These are phyloP conservation scores for Bombus superbus DNA, from an alignment of 1,140 invertebrate genomes.

Conservation along the genomic window DNA sequence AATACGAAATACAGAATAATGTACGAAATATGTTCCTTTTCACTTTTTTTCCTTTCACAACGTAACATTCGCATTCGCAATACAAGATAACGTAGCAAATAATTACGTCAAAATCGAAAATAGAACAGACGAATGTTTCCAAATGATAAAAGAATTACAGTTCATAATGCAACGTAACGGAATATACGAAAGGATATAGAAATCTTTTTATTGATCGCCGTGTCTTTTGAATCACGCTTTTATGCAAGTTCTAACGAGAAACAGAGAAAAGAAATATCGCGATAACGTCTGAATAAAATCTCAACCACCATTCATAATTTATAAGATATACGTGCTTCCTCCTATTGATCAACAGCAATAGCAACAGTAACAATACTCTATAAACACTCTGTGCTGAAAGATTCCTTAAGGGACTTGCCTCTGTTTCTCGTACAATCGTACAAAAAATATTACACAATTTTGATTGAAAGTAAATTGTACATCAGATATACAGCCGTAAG, in stretches of 20 bases:
- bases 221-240: neutral
- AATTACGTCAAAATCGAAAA: neutral
- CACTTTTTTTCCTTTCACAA: neutral
- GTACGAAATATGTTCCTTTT: neutral
- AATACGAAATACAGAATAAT: neutral
- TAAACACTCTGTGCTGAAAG: neutral
- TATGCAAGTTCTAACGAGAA: neutral
- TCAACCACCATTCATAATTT: neutral
- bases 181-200: no score
- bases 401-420: neutral
- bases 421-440: neutral
- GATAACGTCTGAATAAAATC: slow-evolving; percentile 9
- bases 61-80: neutral
- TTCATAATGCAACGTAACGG: neutral
- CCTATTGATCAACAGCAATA: neutral
- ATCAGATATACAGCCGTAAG: neutral
- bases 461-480: neutral
- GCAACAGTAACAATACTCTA: no score
- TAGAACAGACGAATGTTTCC: neutral
- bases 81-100: neutral
- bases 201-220: slow-evolving; percentile 1
- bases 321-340: neutral
- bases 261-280: neutral
- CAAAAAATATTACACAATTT: neutral
- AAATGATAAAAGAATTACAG: neutral